Evolutionary conservation across 2,797 vertebrate species (phyloP).

Genomic region (Premnoplex brunnescens): DNA sequence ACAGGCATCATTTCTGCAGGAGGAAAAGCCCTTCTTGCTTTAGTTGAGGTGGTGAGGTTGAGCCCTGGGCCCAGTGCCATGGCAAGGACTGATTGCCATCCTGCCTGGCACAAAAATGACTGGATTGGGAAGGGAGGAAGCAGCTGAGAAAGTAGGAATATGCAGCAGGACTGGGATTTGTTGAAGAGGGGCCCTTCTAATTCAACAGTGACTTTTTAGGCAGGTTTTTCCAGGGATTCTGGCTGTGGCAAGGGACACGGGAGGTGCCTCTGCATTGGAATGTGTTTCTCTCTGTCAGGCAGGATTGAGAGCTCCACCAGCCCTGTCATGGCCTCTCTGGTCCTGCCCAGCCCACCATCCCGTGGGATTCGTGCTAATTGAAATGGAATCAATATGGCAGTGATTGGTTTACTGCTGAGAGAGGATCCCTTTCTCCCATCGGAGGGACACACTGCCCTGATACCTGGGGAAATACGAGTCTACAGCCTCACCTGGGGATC

Average conservation of each 20-base stretch:
- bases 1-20: background rate
- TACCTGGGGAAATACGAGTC: rapidly evolving
- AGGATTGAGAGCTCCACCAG: background rate
- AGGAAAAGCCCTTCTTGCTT: background rate
- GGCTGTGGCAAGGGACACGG: background rate
- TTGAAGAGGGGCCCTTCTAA: background rate
- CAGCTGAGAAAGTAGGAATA: background rate
- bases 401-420: background rate
- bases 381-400: background rate
- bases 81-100: background rate
- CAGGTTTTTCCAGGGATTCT: background rate
- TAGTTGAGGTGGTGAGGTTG: background rate
- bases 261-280: background rate
- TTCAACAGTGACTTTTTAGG: rapidly evolving
- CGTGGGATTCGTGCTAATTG: background rate
- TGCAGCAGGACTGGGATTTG: rapidly evolving
- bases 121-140: background rate
- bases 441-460: background rate
- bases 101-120: background rate
- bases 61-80: background rate
- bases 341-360: background rate
- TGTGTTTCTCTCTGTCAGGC: background rate
- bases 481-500: background rate
- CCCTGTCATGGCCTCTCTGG: background rate
- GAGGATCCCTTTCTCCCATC: rapidly evolving